These are phyloP conservation scores for Harmothoe impar DNA, from an alignment of 2,888 invertebrate species.

Conservation along the genomic window DNA sequence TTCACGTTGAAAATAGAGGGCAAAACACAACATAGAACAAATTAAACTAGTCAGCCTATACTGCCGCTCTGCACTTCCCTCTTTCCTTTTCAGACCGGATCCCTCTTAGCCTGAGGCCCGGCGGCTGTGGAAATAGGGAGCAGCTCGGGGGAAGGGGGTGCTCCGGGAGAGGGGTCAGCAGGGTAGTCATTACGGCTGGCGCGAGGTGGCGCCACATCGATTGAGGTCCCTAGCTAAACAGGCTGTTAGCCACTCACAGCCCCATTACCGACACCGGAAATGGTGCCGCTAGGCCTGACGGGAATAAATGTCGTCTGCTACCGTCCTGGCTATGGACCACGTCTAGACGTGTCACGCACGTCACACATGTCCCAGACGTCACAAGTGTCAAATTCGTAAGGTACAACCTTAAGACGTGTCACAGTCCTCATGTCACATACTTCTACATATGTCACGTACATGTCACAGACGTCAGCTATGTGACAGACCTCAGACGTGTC, in stretches of 20 bases:
- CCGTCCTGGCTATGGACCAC: neutral
- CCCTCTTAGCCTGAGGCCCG: neutral
- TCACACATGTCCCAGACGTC: neutral
- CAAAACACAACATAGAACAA: neutral
- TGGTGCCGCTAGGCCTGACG: conserved; percentile 19
- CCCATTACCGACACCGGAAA: conserved; percentile 27
- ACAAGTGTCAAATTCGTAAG: too few relatives aligned
- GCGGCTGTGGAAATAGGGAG: conserved; percentile 33
- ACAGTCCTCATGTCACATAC: too few relatives aligned
- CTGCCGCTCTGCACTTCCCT: neutral
- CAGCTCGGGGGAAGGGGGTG: neutral
- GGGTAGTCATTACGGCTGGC: conserved; percentile 39
- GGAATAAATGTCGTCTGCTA: conserved; percentile 38
- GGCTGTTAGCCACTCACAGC: conserved; percentile 51
- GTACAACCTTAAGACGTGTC: too few relatives aligned
- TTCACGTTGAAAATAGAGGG: too few relatives aligned
- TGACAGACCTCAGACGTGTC: too few relatives aligned
- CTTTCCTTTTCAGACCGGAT: neutral
- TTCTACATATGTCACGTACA: too few relatives aligned
- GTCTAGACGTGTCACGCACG: neutral
- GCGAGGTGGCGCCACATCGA: conserved; percentile 24
- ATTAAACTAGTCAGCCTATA: neutral
- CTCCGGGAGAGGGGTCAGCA: conserved; percentile 24
- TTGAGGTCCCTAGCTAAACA: conserved; percentile 29
- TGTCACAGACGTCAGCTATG: too few relatives aligned